Evolutionary conservation across 2,113 vertebrate genomes (phyloP), one percentile per base, ranked within the genome.

Genomic region (Potamarius usumacintae): DNA sequence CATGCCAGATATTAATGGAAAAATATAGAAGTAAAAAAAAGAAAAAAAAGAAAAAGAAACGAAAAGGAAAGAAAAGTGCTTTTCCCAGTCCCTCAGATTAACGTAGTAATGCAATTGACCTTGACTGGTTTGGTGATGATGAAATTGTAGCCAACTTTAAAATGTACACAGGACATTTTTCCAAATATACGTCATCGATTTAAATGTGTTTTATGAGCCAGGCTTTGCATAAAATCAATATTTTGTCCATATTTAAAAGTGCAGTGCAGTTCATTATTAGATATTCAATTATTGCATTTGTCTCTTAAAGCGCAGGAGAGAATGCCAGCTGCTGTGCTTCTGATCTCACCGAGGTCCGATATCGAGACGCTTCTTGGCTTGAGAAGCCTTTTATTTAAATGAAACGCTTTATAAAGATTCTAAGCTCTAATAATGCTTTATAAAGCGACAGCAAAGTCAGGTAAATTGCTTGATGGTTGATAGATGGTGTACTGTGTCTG

Each of bases 211-310:
- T 82, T 74, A 85, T 82, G 77, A 85, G 79, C 85, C 48, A 48
- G 74, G 63, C 65, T 87, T 67, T 22, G n/a, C 88, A 78, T 87
- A 42, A 82, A 90, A 90, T 88, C 67, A 20, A 88, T 90, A 85
- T 55, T 72, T 89, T 79, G 57, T 79, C 15, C 27, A 17, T 53
- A 62, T 82, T 62, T 79, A 83, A 27, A 72, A 86, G 34, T 55
- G 42, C 42, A 42, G 22, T 57, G 57, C 82, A 77, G 55, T 82
- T 86, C 76, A 87, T 90, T 90, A 89, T 85, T 27, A 86, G 34
- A 63, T 89, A 58, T 58, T 15, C 27, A 83, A 89, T 90, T 87
- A 89, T 83, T 53, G 83, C 85, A 85, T 90, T 85, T 82, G 84
- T 79, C 71, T 89, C 34, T 18, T 67, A 27, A 63, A 50, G 53